phyloP scores from a whole-genome alignment of 2,113 vertebrate genomes.

The Poecile atricapillus region DNA sequence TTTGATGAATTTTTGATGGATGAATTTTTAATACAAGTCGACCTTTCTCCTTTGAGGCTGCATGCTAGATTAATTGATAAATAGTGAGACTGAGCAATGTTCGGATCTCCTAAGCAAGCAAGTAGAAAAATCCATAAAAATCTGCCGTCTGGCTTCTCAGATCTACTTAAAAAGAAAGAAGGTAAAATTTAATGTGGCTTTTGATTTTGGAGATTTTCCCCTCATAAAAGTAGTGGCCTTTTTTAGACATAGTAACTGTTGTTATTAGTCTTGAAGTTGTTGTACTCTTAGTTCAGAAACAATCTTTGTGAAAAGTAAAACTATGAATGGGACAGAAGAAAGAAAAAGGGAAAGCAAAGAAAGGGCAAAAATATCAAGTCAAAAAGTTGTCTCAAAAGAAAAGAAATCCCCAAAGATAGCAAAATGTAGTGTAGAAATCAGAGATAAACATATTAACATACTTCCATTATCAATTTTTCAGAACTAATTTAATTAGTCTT shows the following conservation, averaged over 20 bases:
- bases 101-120: constrained; percentile 75
- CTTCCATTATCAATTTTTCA: background rate
- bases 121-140: constrained; percentile 76
- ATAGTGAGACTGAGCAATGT: constrained; percentile 73
- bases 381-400: background rate
- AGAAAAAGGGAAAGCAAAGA: background rate
- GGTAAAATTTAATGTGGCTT: constrained; percentile 59
- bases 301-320: background rate
- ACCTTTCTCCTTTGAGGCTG: constrained; percentile 77
- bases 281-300: background rate
- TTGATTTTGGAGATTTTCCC: constrained; percentile 11
- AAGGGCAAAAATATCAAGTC: background rate
- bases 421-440: background rate
- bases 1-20: constrained; percentile 86
- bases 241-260: background rate
- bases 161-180: constrained; percentile 65
- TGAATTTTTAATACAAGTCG: constrained; percentile 80
- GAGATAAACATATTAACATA: background rate
- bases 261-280: background rate
- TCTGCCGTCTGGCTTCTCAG: constrained; percentile 59
- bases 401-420: background rate
- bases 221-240: background rate
- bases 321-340: background rate
- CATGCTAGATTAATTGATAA: constrained; percentile 83
- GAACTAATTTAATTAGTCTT: background rate